Percentiles rank a stretch among this genome's conserved stretches.
These are phyloP conservation scores for Polypterus senegalus DNA, from an alignment of 2,113 vertebrate species.

Conservation along the genomic window DNA sequence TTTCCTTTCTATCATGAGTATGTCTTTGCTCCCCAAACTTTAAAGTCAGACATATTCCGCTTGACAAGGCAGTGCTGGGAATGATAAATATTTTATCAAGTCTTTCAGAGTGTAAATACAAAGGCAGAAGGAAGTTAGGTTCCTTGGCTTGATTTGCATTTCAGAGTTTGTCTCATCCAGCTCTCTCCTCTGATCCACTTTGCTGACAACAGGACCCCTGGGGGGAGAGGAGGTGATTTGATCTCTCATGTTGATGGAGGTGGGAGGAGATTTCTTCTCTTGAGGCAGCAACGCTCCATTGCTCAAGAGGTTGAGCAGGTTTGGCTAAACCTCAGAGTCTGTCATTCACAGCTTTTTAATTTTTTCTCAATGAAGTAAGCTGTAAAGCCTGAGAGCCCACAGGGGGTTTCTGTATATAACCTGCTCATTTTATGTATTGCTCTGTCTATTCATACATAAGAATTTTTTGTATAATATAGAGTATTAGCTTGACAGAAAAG, in stretches of 20 bases:
- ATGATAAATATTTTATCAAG: conserved; percentile 56
- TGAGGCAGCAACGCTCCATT: too few relatives aligned
- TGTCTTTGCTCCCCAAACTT: conserved; percentile 20
- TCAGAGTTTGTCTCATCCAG: conserved; percentile 31
- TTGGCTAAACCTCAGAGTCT: too few relatives aligned
- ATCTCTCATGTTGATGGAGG: neutral
- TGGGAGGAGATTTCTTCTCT: neutral
- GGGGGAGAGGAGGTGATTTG: neutral
- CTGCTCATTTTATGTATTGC: too few relatives aligned
- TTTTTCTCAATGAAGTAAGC: too few relatives aligned
- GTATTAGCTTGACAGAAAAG: too few relatives aligned
- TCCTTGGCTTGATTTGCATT: conserved; percentile 42
- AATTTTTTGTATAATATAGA: too few relatives aligned
- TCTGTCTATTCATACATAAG: too few relatives aligned
- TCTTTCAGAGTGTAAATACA: conserved; percentile 48
- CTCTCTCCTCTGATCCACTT: conserved; percentile 14
- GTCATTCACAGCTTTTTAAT: too few relatives aligned
- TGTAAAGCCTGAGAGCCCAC: too few relatives aligned
- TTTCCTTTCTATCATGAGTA: neutral
- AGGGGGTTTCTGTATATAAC: too few relatives aligned
- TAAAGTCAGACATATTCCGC: conserved; percentile 34
- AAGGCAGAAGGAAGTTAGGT: conserved; percentile 29
- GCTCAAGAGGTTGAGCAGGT: too few relatives aligned
- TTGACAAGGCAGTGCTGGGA: conserved; percentile 43
- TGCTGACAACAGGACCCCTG: conserved; percentile 1